A percentile compares a stretch with the other conserved stretches of the same genome.
phyloP scores from a whole-genome alignment of 2,797 vertebrate genomes.

The Tarsius wallacei region DNA sequence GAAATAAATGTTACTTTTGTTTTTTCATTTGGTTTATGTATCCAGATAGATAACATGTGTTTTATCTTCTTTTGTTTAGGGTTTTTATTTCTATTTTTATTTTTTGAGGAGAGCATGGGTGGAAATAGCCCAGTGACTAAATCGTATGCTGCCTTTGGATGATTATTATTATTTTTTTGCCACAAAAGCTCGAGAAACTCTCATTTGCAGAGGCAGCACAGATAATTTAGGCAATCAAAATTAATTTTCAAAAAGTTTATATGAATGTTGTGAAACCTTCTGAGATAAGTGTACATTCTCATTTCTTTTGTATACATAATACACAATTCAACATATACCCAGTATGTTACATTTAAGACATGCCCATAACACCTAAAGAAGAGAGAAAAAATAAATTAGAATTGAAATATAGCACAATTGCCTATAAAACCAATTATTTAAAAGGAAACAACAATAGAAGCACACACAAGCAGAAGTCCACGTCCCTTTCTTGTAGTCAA shows the following conservation, averaged over 20 bases:
- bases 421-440: background rate
- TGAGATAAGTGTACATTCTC: conserved; percentile 8
- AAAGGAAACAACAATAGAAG: background rate
- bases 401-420: background rate
- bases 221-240: conserved; percentile 39
- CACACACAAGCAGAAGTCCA: background rate
- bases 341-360: conserved; percentile 21
- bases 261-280: conserved; percentile 36
- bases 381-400: background rate
- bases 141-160: background rate
- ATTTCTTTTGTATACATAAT: conserved; percentile 19
- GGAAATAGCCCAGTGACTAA: background rate
- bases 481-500: background rate
- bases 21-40: conserved; percentile 48
- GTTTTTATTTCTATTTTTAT: background rate
- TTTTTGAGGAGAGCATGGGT: background rate
- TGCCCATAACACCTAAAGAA: background rate
- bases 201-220: background rate
- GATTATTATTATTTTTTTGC: background rate
- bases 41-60: background rate
- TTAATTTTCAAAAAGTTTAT: conserved; percentile 24
- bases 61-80: conserved; percentile 21
- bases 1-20: conserved; percentile 27
- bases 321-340: conserved; percentile 30
- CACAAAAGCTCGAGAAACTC: background rate